Evolutionary conservation across 2,888 invertebrate genomes (phyloP).

Genomic region (Busseola fusca): DNA sequence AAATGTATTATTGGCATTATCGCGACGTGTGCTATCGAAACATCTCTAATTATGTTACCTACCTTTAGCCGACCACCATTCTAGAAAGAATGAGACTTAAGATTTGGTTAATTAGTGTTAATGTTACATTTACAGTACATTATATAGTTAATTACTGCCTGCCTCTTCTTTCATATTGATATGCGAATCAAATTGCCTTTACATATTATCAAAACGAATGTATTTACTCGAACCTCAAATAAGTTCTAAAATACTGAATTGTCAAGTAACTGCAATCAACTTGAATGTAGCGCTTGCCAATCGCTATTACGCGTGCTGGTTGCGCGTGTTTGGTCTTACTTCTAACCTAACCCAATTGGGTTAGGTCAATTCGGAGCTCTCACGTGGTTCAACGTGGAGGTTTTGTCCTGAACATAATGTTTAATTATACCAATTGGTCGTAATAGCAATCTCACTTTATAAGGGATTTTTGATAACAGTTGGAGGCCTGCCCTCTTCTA

Average conservation of each 20-base stretch:
- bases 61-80: conserved; percentile 48
- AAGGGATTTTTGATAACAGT: no score
- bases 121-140: not conserved
- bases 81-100: conserved; percentile 20
- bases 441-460: not conserved
- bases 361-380: no score
- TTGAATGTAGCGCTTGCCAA: not conserved
- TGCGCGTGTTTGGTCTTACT: no score
- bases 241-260: not conserved
- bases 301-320: not conserved
- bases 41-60: conserved; percentile 45
- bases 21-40: conserved; percentile 22
- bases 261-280: not conserved
- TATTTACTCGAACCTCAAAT: not conserved
- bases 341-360: not conserved
- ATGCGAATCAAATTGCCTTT: not conserved
- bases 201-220: not conserved
- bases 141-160: not conserved
- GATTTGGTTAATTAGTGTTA: not conserved
- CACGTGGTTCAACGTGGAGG: no score
- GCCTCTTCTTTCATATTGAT: not conserved
- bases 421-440: no score
- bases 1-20: conserved; percentile 13
- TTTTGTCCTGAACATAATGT: no score
- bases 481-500: not conserved